Evolutionary conservation across 2,888 invertebrate species (phyloP).

Genomic region (Aethes cnicana): DNA sequence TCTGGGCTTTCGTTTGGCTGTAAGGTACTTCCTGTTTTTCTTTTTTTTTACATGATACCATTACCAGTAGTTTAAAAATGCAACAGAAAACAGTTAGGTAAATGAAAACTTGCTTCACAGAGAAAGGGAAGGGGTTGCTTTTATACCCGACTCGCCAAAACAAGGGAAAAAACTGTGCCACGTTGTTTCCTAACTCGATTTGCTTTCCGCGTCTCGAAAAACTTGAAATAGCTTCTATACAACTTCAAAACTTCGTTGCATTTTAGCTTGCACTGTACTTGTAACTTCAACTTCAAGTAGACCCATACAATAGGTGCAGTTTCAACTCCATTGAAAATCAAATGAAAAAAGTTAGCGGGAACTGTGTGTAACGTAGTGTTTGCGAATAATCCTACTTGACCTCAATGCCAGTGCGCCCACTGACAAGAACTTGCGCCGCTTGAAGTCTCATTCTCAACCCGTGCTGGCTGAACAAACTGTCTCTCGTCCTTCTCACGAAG

Average conservation of each 20-base stretch:
- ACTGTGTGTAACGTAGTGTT: conserved; percentile 44
- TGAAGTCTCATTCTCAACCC: conserved; percentile 32
- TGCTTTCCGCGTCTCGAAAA: not conserved
- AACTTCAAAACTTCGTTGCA: conserved; percentile 8
- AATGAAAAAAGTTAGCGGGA: conserved; percentile 33
- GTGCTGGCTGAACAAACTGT: too few species aligned
- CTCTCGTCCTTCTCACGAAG: too few species aligned
- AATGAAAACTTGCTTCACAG: too few species aligned
- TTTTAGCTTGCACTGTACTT: conserved; percentile 5
- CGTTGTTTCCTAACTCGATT: too few species aligned
- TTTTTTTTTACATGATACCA: too few species aligned
- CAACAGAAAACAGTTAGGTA: too few species aligned
- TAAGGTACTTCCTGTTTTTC: too few species aligned
- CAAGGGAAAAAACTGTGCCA: not conserved
- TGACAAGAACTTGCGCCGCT: conserved; percentile 46
- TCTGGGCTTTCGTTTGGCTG: too few species aligned
- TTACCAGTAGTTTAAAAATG: too few species aligned
- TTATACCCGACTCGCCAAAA: too few species aligned
- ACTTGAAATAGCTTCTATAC: conserved; percentile 3
- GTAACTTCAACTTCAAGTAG: conserved; percentile 4
- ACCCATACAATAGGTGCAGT: conserved; percentile 10
- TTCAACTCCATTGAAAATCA: conserved; percentile 28
- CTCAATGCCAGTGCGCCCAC: conserved; percentile 46
- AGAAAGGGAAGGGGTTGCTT: too few species aligned
- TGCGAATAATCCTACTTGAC: conserved; percentile 47